A percentile compares a stretch with the other conserved stretches of the same genome.
Conservation (phyloP, 2,797 vertebrate genomes). For the Valencia hispanica region DNA sequence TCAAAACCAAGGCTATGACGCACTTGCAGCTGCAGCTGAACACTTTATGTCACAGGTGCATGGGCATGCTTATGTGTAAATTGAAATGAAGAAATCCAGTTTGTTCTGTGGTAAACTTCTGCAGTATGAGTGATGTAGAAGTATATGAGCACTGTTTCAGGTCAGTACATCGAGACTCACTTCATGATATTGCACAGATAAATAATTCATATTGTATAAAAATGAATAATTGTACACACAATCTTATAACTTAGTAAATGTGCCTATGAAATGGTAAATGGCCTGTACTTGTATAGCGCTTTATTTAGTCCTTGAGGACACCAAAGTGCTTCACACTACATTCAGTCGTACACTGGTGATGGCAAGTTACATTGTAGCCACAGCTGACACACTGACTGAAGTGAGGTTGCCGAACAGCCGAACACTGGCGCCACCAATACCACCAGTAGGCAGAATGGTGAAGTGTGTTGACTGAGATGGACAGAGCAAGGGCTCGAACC, state of each 20-base stretch:
- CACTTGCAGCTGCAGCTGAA: conserved; percentile 42
- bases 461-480: too few relatives aligned
- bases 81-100: conserved; percentile 12
- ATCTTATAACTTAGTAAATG: neutral
- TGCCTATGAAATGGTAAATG: too few relatives aligned
- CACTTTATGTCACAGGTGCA: conserved; percentile 46
- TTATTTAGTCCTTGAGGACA: too few relatives aligned
- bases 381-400: too few relatives aligned
- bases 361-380: too few relatives aligned
- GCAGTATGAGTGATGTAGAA: neutral
- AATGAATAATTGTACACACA: neutral
- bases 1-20: conserved; percentile 45
- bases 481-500: too few relatives aligned
- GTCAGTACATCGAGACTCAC: neutral
- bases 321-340: too few relatives aligned
- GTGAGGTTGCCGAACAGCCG: too few relatives aligned
- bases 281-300: too few relatives aligned
- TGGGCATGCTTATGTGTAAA: conserved; percentile 45
- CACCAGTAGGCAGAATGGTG: too few relatives aligned
- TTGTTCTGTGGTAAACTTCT: neutral
- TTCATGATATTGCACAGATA: neutral
- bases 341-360: too few relatives aligned
- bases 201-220: neutral
- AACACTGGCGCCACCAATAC: too few relatives aligned
- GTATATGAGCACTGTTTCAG: neutral